These are phyloP conservation scores for Acrossocheilus wenchowensis DNA, from an alignment of 2,797 vertebrate genomes.

Conservation along the genomic window DNA sequence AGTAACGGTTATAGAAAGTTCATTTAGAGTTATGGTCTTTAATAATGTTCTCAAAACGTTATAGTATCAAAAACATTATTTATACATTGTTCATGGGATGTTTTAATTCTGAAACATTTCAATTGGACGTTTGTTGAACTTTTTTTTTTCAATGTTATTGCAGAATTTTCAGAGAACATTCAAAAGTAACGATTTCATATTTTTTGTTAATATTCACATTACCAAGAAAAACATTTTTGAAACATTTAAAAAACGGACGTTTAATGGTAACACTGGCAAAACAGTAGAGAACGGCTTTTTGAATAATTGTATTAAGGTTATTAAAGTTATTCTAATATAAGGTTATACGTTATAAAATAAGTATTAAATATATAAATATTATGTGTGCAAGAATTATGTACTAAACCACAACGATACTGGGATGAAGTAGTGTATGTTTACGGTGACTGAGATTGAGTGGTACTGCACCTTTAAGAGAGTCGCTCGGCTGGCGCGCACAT, in stretches of 20 bases:
- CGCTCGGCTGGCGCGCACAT: slow-evolving; percentile 11
- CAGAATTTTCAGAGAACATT: not conserved
- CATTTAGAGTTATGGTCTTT: too few species aligned
- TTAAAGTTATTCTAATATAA: not conserved
- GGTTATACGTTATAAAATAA: too few species aligned
- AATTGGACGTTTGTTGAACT: not conserved
- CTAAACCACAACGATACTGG: not conserved
- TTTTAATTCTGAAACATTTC: too few species aligned
- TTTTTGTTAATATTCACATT: too few species aligned
- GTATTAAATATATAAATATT: not conserved
- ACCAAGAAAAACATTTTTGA: not conserved
- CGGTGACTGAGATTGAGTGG: not conserved
- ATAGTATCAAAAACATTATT: too few species aligned
- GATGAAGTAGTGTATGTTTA: not conserved
- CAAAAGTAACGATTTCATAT: not conserved
- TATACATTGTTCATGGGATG: too few species aligned
- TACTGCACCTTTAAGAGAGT: slow-evolving; percentile 37
- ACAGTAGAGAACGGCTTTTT: not conserved
- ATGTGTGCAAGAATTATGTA: not conserved
- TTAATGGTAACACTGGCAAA: not conserved
- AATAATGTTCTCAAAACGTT: too few species aligned
- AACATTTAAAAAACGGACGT: not conserved
- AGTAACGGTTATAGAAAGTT: too few species aligned
- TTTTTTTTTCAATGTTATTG: not conserved
- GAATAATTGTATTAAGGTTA: too few species aligned